Conservation (phyloP, 2,888 invertebrate species). For the Melipona beecheii region DNA sequence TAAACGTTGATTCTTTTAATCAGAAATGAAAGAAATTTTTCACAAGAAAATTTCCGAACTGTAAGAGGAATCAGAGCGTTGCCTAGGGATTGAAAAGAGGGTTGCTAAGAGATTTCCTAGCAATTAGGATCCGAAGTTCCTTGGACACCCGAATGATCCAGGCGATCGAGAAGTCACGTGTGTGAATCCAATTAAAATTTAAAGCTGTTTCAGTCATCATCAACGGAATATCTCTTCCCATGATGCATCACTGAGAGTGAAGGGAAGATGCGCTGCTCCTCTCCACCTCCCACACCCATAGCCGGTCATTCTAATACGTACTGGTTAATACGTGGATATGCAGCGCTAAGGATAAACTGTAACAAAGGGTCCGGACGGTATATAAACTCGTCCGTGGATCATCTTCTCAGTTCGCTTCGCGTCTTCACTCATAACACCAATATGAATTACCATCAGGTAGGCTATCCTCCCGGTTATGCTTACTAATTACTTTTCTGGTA, state of each 20-base stretch:
- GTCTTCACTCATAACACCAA: slow-evolving; percentile 78
- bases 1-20: neutral
- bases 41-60: neutral
- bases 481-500: neutral
- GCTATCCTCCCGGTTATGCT: slow-evolving; percentile 46
- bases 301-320: slow-evolving; percentile 73
- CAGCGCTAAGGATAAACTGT: slow-evolving; percentile 78
- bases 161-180: slow-evolving; percentile 66
- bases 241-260: slow-evolving; percentile 78
- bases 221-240: slow-evolving; percentile 67
- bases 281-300: slow-evolving; percentile 71
- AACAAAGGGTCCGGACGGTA: slow-evolving; percentile 81
- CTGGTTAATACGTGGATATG: slow-evolving; percentile 71
- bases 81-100: neutral
- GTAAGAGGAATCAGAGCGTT: neutral
- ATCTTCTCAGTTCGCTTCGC: slow-evolving; percentile 79
- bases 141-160: slow-evolving; percentile 47
- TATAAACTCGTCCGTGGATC: slow-evolving; percentile 80
- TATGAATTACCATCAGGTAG: slow-evolving; percentile 81
- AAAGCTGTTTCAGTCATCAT: slow-evolving; percentile 73
- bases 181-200: slow-evolving; percentile 80
- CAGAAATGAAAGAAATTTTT: neutral
- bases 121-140: neutral
- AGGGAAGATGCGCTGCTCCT: slow-evolving; percentile 79
- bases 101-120: neutral